Percentiles rank a stretch among this genome's conserved stretches.
Evolutionary conservation across 2,888 invertebrate species (phyloP).

Genomic region (Micoletzkya japonica): DNA sequence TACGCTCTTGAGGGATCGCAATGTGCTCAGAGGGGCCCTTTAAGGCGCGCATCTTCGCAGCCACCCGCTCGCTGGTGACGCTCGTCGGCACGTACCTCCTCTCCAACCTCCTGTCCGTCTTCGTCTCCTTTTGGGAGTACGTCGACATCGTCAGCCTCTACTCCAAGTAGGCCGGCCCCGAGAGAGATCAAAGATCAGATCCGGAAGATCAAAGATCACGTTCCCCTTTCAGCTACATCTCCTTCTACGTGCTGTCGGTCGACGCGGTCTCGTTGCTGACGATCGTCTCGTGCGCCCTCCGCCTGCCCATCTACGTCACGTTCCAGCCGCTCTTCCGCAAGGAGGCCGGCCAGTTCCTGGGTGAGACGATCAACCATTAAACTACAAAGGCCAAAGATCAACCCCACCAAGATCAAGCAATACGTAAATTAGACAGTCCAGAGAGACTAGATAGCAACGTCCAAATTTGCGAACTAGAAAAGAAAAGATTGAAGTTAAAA

Average conservation of each 20-base stretch:
- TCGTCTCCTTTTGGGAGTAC: constrained; percentile 47
- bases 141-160: constrained; percentile 27
- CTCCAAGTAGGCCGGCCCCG: neutral
- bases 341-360: constrained; percentile 40
- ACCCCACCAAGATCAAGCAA: neutral
- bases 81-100: constrained; percentile 50
- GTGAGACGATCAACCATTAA: constrained; percentile 28
- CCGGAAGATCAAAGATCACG: neutral
- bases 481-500: too few species aligned
- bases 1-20: too few species aligned
- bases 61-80: constrained; percentile 45
- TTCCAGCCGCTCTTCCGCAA: constrained; percentile 44
- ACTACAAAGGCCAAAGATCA: neutral
- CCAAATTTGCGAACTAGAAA: neutral
- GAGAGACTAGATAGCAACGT: neutral
- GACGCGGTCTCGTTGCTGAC: constrained; percentile 45
- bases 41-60: constrained; percentile 46
- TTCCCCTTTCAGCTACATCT: constrained; percentile 35
- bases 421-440: neutral
- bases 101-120: constrained; percentile 40
- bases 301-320: constrained; percentile 47
- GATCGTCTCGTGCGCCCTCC: constrained; percentile 44
- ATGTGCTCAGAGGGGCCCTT: too few species aligned
- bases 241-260: constrained; percentile 46
- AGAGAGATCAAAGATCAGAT: neutral